Evolutionary conservation across 30 jellyfish, hydroid and myxozoan species (phyloP).

Genomic region (Cassiopea xamachana): DNA sequence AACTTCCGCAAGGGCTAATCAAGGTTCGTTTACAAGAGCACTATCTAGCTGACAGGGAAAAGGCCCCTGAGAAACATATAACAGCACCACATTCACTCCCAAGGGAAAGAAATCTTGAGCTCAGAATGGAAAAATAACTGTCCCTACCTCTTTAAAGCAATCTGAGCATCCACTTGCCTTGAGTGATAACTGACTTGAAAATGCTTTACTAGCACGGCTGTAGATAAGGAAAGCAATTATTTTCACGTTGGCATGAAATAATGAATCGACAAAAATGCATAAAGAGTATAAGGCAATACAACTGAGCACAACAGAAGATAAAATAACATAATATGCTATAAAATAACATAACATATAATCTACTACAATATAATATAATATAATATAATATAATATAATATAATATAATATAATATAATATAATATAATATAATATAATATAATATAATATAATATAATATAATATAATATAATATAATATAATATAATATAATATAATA

Average conservation of each 20-base stretch:
- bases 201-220: conserved; percentile 99
- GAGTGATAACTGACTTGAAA: conserved; percentile 69
- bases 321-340: not conserved
- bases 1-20: no score
- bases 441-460: not conserved
- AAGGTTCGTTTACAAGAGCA: no score
- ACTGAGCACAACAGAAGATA: no score
- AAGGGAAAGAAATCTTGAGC: no score
- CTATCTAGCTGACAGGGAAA: no score
- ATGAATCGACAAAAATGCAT: not conserved
- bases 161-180: conserved; percentile 88
- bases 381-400: no score
- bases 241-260: not conserved
- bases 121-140: not conserved
- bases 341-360: not conserved
- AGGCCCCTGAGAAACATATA: no score
- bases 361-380: not conserved
- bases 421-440: no score
- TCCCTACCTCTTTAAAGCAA: conserved; percentile 90
- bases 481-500: not conserved
- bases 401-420: no score
- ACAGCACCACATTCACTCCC: no score
- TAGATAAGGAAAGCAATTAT: not conserved
- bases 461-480: not conserved
- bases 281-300: not conserved